phyloP scores from a whole-genome alignment of 1,140 invertebrate species.

The Muscidifurax raptorellus region DNA sequence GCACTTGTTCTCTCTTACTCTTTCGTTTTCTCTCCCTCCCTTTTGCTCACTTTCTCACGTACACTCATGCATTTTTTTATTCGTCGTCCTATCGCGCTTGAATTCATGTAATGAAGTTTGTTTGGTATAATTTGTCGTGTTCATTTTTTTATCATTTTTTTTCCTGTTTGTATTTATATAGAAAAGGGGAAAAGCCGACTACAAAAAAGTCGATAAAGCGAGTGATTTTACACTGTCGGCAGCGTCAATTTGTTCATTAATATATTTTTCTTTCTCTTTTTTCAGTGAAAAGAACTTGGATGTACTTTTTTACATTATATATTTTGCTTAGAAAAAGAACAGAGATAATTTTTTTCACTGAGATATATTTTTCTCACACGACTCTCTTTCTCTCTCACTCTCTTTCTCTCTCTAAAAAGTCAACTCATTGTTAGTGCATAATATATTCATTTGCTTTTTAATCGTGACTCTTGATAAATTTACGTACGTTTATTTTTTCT shows the following conservation, averaged over 20 bases:
- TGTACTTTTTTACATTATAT: conserved; percentile 28
- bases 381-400: conserved; percentile 39
- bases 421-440: conserved; percentile 41
- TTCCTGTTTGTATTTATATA: conserved; percentile 35
- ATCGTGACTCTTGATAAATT: conserved; percentile 53
- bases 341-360: conserved; percentile 53
- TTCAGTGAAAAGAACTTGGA: conserved; percentile 38
- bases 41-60: not conserved
- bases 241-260: conserved; percentile 27
- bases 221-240: conserved; percentile 44
- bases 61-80: not conserved
- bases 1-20: not conserved
- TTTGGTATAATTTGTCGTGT: conserved; percentile 31
- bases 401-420: conserved; percentile 57
- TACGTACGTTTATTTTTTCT: conserved; percentile 35
- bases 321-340: conserved; percentile 43
- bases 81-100: conserved; percentile 8
- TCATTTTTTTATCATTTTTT: conserved; percentile 21
- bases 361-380: conserved; percentile 50
- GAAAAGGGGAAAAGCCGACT: conserved; percentile 46
- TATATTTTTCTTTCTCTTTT: conserved; percentile 12
- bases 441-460: conserved; percentile 56
- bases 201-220: conserved; percentile 40
- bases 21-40: not conserved
- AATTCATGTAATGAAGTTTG: conserved; percentile 23